Evolutionary conservation across 2,888 invertebrate species (phyloP).

Genomic region (Netelia fuscicornis): DNA sequence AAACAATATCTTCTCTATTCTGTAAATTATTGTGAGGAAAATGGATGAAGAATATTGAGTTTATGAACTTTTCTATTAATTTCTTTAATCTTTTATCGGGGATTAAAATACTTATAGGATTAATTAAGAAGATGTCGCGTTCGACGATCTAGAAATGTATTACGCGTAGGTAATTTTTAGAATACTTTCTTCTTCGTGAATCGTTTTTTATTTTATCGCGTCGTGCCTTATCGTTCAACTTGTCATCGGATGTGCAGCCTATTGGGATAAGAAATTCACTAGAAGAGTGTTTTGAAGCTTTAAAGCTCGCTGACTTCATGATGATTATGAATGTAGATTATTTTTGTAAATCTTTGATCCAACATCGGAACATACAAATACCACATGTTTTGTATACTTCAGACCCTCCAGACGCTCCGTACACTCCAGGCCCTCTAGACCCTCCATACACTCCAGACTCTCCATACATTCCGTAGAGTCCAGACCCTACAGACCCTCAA

Average conservation of each 20-base stretch:
- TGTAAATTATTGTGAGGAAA: not conserved
- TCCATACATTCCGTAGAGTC: too few relatives aligned
- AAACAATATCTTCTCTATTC: not conserved
- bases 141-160: not conserved
- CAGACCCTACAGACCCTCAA: too few relatives aligned
- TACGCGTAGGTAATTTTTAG: not conserved
- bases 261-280: not conserved
- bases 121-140: not conserved
- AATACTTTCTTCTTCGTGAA: too few relatives aligned
- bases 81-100: not conserved
- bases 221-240: not conserved
- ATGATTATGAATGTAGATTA: not conserved
- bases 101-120: too few relatives aligned
- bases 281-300: constrained; percentile 15
- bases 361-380: not conserved
- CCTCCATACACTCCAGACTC: too few relatives aligned
- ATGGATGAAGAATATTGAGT: not conserved
- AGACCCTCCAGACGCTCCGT: too few relatives aligned
- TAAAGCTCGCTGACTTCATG: not conserved
- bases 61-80: not conserved
- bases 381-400: too few relatives aligned
- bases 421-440: too few relatives aligned
- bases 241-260: constrained; percentile 7
- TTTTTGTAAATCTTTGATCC: constrained; percentile 29
- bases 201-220: not conserved